Evolutionary conservation across 92 coral and sea anemone genomes (phyloP), one percentile per base, ranked within the genome.

Genomic region (Epizoanthus ramosus): DNA sequence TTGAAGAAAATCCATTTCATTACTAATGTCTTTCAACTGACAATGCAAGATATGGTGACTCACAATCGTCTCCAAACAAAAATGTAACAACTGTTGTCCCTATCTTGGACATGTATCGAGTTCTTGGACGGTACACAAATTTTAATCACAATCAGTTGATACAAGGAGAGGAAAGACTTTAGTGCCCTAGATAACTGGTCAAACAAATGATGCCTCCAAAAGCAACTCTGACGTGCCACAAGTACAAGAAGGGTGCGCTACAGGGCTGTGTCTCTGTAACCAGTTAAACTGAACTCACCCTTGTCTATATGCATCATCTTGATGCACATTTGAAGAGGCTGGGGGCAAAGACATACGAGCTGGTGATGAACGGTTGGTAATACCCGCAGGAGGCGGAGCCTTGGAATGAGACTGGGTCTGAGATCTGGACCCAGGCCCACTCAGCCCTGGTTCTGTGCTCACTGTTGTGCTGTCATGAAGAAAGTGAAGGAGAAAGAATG

Each of bases 281-380:
- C 75, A 47, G 52, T 47, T 43, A 60, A 85, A 47, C 70, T 23
- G 3, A 50, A 90, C 99, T 92, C 95, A 96, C 99, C 97, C 98
- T 53, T 98, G 88, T 75, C 98, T 94, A 86, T 88, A 91, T 85
- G 98, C 85, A 90, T 96, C 97, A 79, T 96, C 99, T 86, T 93
- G 98, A 80, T 94, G 95, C 63, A 83, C 87, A 61, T 77, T 77
- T 57, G 93, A 86, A 28, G 99, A 88, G 37, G 90, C 98, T 21
- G 99, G 99, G 75, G 99, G 99, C 77, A 96, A 88, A 8, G 99
- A 96, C 87, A 98, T 92, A 83, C 99, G 98, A 54, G 94, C 90
- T 59, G 99, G 99, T 79, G 92, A 93, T 80, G 94, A 90, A 53
- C 98, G 94, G 89, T 92, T 94, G 47, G 97, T 79, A 37, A 94